Base-by-base conservation (phyloP, 2,888 invertebrate species). In the Axea sp. region DNA sequence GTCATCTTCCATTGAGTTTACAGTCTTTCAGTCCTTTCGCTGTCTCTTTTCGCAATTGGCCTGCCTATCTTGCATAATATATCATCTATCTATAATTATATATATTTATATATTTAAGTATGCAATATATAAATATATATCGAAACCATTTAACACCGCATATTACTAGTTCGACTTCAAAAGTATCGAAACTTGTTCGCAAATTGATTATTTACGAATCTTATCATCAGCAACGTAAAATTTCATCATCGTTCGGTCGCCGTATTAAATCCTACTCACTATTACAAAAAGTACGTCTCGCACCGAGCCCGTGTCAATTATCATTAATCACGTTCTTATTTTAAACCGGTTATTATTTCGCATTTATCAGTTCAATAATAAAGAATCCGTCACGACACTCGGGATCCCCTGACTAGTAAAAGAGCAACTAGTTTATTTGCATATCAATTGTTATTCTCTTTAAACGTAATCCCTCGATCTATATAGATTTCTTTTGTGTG, bases 391-490 rank as follows among this genome's bases (percentile, higher is more conserved):
- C 33, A 19, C 49, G 17, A n/a, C 19, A 22, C 55, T 55, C 19
- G 1, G 49, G 35, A 35, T 39, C 24, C 31, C 28, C 33, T 74
- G 73, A 74, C 73, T 74, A 68, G 68, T 62, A 62, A 30, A 60
- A 67, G 33, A 64, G 41, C 43, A 72, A 65, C 65, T 71, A 71
- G 60, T 45, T 60, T 14, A 6, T 22, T 53, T 43, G 24, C 14
- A 5, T 30, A 19, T 45, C 14, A 26, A 45, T 17, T 19, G 19
- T 26, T 3, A 30, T 26, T 31, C 17, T 41, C 24, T 14, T 49
- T 7, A 49, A 47, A 65, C 72, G 73, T 65, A 62, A 73, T 73
- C 67, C 73, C 73, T 67, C 67, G 73, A 49, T 73, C 30, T 43
- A 65, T 57, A 45, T 24, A 17, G 15, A 67, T 12, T 39, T 43